A percentile compares a stretch with the other conserved stretches of the same genome.
phyloP scores from a whole-genome alignment of 2,113 vertebrate species.

The Pseudopipra pipra region DNA sequence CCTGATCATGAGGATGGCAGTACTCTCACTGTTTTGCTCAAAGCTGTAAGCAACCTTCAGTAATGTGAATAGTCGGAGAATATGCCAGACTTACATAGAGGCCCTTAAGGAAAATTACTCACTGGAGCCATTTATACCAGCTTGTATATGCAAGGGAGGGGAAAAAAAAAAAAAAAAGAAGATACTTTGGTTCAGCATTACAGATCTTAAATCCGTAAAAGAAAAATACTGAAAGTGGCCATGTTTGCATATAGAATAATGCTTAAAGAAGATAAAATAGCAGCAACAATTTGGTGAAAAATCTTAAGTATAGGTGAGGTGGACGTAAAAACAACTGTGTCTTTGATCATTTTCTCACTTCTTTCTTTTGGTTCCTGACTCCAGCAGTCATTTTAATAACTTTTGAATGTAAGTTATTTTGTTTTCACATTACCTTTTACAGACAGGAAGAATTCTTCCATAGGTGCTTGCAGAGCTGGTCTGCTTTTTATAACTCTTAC shows the following conservation, averaged over 20 bases:
- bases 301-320: background rate
- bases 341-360: background rate
- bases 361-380: background rate
- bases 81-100: constrained; percentile 44
- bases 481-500: background rate
- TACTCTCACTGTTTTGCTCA: constrained; percentile 34
- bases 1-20: constrained; percentile 44
- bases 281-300: background rate
- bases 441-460: background rate
- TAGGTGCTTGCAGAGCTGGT: background rate
- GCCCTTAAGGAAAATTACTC: constrained; percentile 60
- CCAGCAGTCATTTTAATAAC: background rate
- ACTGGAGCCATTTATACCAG: constrained; percentile 43
- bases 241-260: background rate
- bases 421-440: background rate
- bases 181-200: background rate
- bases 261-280: background rate
- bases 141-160: background rate
- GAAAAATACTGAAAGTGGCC: background rate
- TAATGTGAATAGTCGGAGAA: constrained; percentile 59
- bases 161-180: background rate
- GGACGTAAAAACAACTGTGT: background rate
- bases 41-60: constrained; percentile 71
- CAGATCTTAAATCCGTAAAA: background rate
- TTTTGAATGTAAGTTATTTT: background rate